Percentiles rank a stretch among this genome's conserved stretches.
phyloP scores from a whole-genome alignment of 2,113 vertebrate species.

The Brachypodius melanocephalos region DNA sequence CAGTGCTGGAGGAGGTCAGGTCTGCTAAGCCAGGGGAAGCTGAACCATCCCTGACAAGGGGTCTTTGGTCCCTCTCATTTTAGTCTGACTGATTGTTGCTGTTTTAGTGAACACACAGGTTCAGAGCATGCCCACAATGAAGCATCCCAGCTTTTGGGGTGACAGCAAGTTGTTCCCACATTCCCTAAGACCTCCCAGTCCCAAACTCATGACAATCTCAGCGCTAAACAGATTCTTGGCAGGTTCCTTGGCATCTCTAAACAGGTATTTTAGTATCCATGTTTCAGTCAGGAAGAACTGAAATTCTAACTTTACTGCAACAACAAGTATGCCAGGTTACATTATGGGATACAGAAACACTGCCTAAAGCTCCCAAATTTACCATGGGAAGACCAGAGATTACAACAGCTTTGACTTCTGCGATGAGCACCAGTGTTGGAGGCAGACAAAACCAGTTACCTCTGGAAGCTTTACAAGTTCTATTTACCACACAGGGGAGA shows the following conservation, averaged over 20 bases:
- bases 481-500: neutral
- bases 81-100: neutral
- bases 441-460: neutral
- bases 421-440: neutral
- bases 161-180: neutral
- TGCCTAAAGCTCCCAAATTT: neutral
- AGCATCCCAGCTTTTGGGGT: accelerated
- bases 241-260: neutral
- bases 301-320: neutral
- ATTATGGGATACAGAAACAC: neutral
- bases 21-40: neutral
- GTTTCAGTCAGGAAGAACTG: neutral
- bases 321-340: neutral
- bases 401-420: neutral
- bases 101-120: neutral
- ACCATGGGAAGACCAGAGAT: neutral
- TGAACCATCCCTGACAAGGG: neutral
- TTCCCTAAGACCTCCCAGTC: neutral
- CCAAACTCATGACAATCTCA: accelerated
- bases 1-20: neutral
- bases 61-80: neutral
- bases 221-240: neutral
- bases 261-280: neutral
- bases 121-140: neutral
- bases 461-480: neutral